These are phyloP conservation scores for Dioctria linearis DNA, from an alignment of 2,888 invertebrate genomes.

Conservation along the genomic window DNA sequence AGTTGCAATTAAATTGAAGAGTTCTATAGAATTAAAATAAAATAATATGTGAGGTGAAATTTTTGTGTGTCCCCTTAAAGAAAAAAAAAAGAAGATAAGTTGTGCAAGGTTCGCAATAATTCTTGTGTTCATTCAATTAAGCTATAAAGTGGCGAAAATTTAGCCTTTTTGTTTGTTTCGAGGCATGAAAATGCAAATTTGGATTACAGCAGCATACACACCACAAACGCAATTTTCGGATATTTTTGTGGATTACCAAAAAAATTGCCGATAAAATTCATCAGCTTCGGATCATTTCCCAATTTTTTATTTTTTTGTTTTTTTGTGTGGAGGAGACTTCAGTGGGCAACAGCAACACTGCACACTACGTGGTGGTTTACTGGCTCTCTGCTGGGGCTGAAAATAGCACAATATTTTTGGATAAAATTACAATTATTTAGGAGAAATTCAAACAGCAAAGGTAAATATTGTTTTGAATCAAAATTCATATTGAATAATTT, in stretches of 20 bases:
- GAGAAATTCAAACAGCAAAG: background rate
- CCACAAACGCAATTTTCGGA: conserved; percentile 29
- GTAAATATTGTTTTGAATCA: background rate
- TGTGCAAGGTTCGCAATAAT: conserved; percentile 41
- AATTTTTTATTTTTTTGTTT: background rate
- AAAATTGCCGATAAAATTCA: conserved; percentile 32
- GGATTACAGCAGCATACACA: conserved; percentile 40
- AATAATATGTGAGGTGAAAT: conserved; percentile 36
- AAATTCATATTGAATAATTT: background rate
- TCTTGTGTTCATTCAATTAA: background rate
- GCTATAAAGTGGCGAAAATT: conserved; percentile 23
- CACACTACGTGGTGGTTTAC: background rate
- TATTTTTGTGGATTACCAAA: conserved; percentile 35
- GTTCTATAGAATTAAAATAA: background rate
- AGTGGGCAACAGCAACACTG: background rate
- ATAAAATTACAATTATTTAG: background rate
- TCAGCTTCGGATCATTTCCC: background rate
- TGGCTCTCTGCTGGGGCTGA: background rate
- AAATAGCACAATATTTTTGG: background rate
- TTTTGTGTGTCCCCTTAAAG: conserved; percentile 31
- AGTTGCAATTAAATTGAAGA: too few relatives aligned
- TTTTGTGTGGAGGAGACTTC: background rate
- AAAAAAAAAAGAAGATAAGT: conserved; percentile 28
- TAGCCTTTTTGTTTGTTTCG: background rate
- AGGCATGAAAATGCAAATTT: conserved; percentile 52